A percentile compares a stretch with the other conserved stretches of the same genome.
Conservation (phyloP, 37 sponge, comb jelly and placozoan genomes). For the Halisarca cf. caerulea region DNA sequence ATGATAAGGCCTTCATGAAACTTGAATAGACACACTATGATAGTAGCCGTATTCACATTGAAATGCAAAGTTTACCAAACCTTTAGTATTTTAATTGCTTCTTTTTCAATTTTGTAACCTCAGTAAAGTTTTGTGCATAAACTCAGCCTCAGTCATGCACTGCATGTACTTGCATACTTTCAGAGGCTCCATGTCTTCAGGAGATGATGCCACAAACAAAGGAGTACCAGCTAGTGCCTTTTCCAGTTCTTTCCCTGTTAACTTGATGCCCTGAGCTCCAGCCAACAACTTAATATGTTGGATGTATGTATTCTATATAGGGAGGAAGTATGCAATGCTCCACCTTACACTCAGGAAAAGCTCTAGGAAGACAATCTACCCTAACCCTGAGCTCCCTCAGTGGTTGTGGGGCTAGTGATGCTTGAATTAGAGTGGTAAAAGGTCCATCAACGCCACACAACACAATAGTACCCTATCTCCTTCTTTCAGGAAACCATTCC, state of each 20-base stretch:
- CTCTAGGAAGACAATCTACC: no score
- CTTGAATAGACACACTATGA: no score
- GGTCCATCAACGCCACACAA: slow-evolving; percentile 92
- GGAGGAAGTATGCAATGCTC: no score
- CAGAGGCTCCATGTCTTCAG: slow-evolving; percentile 87
- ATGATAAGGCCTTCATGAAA: no score
- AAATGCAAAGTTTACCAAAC: no score
- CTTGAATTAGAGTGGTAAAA: slow-evolving; percentile 72
- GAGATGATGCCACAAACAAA: slow-evolving; percentile 84
- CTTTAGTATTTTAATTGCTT: no score
- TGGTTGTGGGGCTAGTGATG: slow-evolving; percentile 96
- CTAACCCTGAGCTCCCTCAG: slow-evolving; percentile 93
- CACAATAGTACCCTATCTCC: slow-evolving; percentile 94
- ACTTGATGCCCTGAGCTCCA: slow-evolving; percentile 84
- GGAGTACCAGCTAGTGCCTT: slow-evolving; percentile 90
- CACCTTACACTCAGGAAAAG: no score
- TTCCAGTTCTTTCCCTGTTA: slow-evolving; percentile 89
- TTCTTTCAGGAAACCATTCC: slow-evolving; percentile 90
- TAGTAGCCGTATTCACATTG: no score
- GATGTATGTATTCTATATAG: slow-evolving; percentile 83
- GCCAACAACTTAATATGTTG: slow-evolving; percentile 77
- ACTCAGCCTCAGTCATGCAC: no score
- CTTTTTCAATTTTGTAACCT: no score
- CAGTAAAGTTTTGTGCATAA: no score
- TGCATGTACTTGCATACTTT: slow-evolving; percentile 77